Percentiles rank a stretch among this genome's conserved stretches.
These are phyloP conservation scores for Aythya baeri DNA, from an alignment of 2,113 vertebrate genomes.

Conservation along the genomic window DNA sequence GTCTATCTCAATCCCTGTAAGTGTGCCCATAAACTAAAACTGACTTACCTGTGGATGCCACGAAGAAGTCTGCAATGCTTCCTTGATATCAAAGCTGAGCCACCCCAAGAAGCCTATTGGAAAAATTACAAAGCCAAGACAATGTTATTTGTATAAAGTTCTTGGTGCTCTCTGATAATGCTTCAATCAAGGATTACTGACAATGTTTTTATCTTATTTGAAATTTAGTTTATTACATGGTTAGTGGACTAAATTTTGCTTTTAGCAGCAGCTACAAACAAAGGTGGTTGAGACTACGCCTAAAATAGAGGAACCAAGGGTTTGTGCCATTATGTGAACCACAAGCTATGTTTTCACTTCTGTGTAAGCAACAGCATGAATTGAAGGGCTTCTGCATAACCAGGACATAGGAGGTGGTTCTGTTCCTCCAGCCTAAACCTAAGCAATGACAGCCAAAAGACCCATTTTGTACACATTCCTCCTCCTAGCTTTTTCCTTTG, in stretches of 20 bases:
- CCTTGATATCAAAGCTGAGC: conserved; percentile 82
- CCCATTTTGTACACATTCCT: background rate
- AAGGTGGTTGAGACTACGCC: background rate
- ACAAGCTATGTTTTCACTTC: background rate
- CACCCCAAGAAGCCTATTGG: conserved; percentile 88
- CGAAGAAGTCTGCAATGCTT: conserved; percentile 80
- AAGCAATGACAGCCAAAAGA: background rate
- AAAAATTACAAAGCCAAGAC: conserved; percentile 25
- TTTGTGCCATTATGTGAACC: background rate
- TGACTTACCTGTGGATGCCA: conserved; percentile 83
- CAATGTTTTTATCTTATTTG: background rate
- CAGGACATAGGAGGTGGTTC: background rate
- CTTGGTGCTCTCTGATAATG: background rate
- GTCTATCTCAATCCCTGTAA: background rate
- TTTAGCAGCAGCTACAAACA: background rate
- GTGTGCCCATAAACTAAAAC: background rate
- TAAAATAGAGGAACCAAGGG: background rate
- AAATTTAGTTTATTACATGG: background rate
- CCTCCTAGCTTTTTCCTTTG: background rate
- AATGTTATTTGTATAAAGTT: background rate
- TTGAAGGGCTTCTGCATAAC: background rate
- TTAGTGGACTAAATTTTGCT: background rate
- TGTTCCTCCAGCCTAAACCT: background rate
- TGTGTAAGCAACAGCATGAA: background rate
- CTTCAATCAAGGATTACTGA: background rate